Conservation (phyloP, 2,888 invertebrate genomes). For the Ametastegia equiseti region DNA sequence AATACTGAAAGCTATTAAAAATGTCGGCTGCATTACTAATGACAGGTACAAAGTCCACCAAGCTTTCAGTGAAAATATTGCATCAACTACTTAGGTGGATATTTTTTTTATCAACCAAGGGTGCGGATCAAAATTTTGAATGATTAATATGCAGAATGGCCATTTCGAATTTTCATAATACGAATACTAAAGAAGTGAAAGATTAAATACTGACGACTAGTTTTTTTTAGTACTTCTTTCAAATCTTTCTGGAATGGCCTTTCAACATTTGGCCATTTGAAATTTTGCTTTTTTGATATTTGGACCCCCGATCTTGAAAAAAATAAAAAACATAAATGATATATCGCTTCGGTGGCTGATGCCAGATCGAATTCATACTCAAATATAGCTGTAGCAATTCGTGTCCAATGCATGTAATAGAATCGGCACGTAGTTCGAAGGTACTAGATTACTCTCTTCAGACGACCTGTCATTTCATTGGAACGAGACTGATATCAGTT, state of each 20-base stretch:
- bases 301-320: too few species aligned
- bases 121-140: too few species aligned
- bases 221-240: too few species aligned
- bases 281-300: too few species aligned
- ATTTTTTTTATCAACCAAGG: too few species aligned
- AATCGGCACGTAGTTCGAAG: slow-evolving; percentile 6
- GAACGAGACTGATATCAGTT: neutral
- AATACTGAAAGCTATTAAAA: neutral
- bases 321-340: neutral
- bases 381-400: neutral
- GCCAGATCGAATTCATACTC: neutral
- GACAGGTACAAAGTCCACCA: neutral
- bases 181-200: too few species aligned
- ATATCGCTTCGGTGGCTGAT: neutral
- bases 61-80: slow-evolving; percentile 4
- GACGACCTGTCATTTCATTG: neutral
- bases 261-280: too few species aligned
- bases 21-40: neutral
- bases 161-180: too few species aligned
- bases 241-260: too few species aligned
- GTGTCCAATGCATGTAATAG: neutral
- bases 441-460: neutral
- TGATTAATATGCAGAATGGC: too few species aligned
- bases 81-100: neutral
- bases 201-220: too few species aligned